Evolutionary conservation across 2,888 invertebrate species (phyloP).

Genomic region (Lepas anatifera): DNA sequence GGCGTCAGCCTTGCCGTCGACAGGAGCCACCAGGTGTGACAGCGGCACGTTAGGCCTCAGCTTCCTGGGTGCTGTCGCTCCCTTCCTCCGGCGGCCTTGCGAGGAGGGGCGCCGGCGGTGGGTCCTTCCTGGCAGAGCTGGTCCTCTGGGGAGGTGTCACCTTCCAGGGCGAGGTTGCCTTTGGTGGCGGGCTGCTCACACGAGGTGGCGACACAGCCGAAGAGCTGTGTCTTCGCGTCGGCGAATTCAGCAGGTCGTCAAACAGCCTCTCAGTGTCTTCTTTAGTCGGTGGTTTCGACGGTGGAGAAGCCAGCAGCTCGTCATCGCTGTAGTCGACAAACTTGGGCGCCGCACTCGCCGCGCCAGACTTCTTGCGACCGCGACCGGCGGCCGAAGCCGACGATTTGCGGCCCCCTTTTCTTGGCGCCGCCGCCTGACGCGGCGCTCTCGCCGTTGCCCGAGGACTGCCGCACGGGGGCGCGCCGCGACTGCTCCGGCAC

Average conservation of each 20-base stretch:
- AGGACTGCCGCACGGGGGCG: too few relatives aligned
- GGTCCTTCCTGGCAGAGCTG: too few relatives aligned
- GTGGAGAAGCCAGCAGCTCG: constrained; percentile 6
- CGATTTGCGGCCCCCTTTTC: neutral
- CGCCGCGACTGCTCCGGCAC: neutral
- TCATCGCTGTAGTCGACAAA: constrained; percentile 7
- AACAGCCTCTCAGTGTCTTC: constrained; percentile 9
- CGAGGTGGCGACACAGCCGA: too few relatives aligned
- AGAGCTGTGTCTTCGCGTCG: too few relatives aligned
- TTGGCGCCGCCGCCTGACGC: neutral
- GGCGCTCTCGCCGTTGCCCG: too few relatives aligned
- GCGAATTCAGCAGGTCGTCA: neutral
- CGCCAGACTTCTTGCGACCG: neutral
- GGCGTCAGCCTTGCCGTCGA: neutral
- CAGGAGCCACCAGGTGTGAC: too few relatives aligned
- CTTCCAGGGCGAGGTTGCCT: neutral
- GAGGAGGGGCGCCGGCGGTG: too few relatives aligned
- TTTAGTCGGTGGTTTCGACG: neutral
- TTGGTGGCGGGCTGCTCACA: too few relatives aligned
- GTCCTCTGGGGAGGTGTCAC: too few relatives aligned
- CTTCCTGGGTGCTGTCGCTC: neutral
- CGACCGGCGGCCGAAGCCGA: neutral
- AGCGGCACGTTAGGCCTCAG: too few relatives aligned
- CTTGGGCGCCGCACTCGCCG: too few relatives aligned
- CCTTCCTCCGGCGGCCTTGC: neutral